Evolutionary conservation across 2,113 vertebrate genomes (phyloP).

Genomic region (Crotophaga sulcirostris): DNA sequence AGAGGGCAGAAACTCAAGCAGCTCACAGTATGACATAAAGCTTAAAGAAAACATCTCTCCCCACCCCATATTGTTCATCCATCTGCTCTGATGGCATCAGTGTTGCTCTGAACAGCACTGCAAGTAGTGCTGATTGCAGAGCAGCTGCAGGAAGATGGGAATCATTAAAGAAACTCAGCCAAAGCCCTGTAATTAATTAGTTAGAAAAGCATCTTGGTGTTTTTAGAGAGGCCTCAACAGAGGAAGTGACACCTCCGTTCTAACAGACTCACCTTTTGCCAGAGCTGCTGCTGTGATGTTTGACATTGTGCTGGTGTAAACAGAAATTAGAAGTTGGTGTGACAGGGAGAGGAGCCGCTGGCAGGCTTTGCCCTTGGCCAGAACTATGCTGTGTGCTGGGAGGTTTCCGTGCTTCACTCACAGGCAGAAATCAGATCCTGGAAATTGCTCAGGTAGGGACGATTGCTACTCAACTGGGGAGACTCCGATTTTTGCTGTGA

Average conservation of each 20-base stretch:
- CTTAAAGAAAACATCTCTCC: neutral
- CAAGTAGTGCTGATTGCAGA: slow-evolving; percentile 60
- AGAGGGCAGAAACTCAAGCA: slow-evolving; percentile 13
- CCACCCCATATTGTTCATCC: neutral
- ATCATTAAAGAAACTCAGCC: slow-evolving; percentile 56
- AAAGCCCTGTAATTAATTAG: slow-evolving; percentile 69
- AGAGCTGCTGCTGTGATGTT: slow-evolving; percentile 30
- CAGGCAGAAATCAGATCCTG: slow-evolving; percentile 2
- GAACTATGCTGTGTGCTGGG: neutral
- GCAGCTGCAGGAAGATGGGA: slow-evolving; percentile 67
- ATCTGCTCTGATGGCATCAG: slow-evolving; percentile 27
- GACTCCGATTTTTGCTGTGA: slow-evolving; percentile 10
- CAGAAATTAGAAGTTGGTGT: slow-evolving; percentile 29
- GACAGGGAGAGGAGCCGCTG: neutral
- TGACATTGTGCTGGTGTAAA: slow-evolving; percentile 51
- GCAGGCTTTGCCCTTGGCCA: slow-evolving; percentile 34
- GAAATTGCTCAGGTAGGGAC: neutral
- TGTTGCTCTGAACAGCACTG: slow-evolving; percentile 48
- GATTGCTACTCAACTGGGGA: neutral
- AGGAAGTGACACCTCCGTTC: slow-evolving; percentile 31
- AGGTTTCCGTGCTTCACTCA: neutral
- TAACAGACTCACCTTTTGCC: neutral
- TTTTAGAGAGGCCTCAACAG: slow-evolving; percentile 43
- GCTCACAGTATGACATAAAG: neutral
- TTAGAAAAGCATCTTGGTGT: slow-evolving; percentile 57